Conservation (phyloP, 2,113 vertebrate species). For the Xiphorhynchus elegans region DNA sequence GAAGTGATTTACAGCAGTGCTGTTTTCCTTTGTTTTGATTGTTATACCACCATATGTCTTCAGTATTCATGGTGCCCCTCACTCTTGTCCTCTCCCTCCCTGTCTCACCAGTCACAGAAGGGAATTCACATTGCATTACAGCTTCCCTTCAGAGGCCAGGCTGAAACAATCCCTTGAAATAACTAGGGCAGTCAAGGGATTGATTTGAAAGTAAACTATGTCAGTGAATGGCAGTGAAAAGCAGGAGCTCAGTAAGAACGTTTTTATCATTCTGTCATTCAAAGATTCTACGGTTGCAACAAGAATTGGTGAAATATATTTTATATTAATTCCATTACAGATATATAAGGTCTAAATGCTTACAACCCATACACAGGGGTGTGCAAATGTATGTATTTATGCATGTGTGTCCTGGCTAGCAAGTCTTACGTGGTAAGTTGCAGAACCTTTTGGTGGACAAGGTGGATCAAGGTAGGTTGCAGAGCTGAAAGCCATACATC, state of each 20-base stretch:
- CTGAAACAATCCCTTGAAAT: slow-evolving; percentile 48
- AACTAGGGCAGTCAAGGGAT: slow-evolving; percentile 3
- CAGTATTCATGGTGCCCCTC: slow-evolving; percentile 6
- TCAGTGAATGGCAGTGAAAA: background rate
- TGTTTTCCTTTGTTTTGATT: slow-evolving; percentile 2
- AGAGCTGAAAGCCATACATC: background rate
- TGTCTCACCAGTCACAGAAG: background rate
- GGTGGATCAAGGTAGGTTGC: background rate
- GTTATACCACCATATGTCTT: slow-evolving; percentile 25
- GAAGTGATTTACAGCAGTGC: background rate
- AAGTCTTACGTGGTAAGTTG: accelerated
- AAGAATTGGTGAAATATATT: background rate
- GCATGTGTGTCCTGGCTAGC: background rate
- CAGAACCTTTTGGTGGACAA: background rate
- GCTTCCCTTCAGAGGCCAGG: background rate
- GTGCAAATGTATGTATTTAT: background rate
- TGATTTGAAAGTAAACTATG: slow-evolving; percentile 18
- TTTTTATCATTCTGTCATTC: background rate
- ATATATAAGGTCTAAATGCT: background rate
- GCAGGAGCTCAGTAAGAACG: background rate
- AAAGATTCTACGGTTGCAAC: background rate
- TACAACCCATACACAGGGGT: background rate
- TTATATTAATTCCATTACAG: background rate
- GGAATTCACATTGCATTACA: slow-evolving; percentile 29
- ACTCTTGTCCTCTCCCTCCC: background rate